Evolutionary conservation across 2,888 invertebrate species (phyloP).

Genomic region (Autographa gamma): DNA sequence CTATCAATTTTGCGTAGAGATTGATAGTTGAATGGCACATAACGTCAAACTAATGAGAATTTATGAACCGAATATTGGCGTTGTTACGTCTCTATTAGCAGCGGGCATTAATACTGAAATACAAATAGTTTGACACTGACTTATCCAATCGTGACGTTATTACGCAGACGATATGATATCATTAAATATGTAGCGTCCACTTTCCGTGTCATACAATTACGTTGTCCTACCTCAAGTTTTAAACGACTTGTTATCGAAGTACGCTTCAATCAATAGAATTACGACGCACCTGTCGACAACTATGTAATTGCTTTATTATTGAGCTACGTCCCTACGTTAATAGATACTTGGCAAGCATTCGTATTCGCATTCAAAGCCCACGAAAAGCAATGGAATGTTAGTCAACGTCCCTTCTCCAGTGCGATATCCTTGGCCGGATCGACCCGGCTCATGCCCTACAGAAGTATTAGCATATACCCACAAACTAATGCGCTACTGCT

Average conservation of each 20-base stretch:
- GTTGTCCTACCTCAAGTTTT: constrained; percentile 31
- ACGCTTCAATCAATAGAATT: constrained; percentile 44
- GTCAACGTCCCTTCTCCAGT: constrained; percentile 72
- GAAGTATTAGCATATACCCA: constrained; percentile 65
- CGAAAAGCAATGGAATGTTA: constrained; percentile 67
- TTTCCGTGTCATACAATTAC: background rate
- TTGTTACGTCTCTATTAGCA: constrained; percentile 10
- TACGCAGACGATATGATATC: constrained; percentile 20
- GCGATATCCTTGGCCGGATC: constrained; percentile 70
- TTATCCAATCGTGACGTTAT: constrained; percentile 19
- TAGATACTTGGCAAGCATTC: constrained; percentile 33
- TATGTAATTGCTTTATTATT: constrained; percentile 13
- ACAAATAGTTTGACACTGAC: background rate
- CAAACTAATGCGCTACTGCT: constrained; percentile 53
- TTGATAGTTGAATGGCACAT: constrained; percentile 32
- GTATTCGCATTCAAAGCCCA: constrained; percentile 56
- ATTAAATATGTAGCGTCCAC: constrained; percentile 31
- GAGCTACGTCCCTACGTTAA: constrained; percentile 3
- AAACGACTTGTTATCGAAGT: constrained; percentile 26
- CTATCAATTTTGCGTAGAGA: constrained; percentile 29
- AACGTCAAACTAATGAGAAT: constrained; percentile 24
- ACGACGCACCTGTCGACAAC: constrained; percentile 24
- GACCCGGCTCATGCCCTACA: constrained; percentile 64
- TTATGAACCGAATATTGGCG: constrained; percentile 17
- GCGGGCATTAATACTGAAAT: constrained; percentile 7